Conservation (phyloP, 2,888 invertebrate species). For the Imbricaverruca yamaguchii region DNA sequence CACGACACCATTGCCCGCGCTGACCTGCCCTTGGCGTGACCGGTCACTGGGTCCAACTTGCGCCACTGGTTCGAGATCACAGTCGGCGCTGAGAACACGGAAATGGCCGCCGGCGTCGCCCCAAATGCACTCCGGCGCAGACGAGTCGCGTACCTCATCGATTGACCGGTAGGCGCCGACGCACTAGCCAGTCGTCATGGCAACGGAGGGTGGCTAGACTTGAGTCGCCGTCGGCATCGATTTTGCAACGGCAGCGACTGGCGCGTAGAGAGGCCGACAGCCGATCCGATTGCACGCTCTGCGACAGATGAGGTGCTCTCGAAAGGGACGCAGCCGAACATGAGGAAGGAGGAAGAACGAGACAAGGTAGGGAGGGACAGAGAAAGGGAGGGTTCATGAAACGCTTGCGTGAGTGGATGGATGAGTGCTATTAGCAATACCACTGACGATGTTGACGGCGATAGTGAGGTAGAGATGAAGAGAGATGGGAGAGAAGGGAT, state of each 20-base stretch:
- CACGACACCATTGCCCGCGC: too few relatives aligned
- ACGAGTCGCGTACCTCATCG: neutral
- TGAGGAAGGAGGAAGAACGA: too few relatives aligned
- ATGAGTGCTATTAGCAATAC: too few relatives aligned
- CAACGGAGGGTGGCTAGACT: neutral
- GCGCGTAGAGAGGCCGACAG: neutral
- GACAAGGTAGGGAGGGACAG: too few relatives aligned
- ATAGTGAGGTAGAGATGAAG: neutral
- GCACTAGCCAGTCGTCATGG: neutral
- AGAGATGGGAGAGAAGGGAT: neutral
- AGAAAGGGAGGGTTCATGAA: too few relatives aligned
- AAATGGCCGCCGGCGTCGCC: neutral
- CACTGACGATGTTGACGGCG: too few relatives aligned
- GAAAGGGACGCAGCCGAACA: too few relatives aligned
- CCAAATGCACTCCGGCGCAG: neutral
- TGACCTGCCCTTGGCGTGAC: too few relatives aligned
- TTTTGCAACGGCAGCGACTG: neutral
- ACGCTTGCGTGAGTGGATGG: too few relatives aligned
- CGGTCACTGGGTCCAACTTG: too few relatives aligned
- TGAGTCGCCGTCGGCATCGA: neutral
- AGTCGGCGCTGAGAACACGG: neutral
- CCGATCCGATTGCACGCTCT: neutral
- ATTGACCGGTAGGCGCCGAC: neutral
- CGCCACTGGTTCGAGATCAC: too few relatives aligned
- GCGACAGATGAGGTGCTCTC: neutral